Conservation (phyloP, 2,113 vertebrate species). For the Laticauda laticaudata region DNA sequence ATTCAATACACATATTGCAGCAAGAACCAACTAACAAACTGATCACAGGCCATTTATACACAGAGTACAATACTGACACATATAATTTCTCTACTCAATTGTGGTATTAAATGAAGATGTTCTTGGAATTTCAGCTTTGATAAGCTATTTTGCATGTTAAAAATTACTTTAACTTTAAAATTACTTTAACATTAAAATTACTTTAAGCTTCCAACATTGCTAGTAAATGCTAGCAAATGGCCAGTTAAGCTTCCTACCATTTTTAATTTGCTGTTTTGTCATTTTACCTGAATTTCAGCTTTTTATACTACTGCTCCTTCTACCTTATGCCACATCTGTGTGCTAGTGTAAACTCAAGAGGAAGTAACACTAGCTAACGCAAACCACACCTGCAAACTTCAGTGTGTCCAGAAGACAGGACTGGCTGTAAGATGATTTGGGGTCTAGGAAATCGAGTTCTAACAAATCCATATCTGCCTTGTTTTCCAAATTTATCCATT, state of each 20-base stretch:
- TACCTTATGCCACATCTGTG: rapidly evolving
- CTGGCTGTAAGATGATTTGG: not conserved
- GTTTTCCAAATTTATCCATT: slow-evolving; percentile 37
- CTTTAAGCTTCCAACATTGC: no score
- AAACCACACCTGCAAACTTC: slow-evolving; percentile 66
- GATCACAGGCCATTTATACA: not conserved
- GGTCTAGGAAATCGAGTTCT: slow-evolving; percentile 33
- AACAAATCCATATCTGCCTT: not conserved
- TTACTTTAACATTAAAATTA: no score
- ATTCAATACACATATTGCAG: not conserved
- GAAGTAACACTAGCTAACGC: rapidly evolving
- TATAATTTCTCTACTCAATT: not conserved
- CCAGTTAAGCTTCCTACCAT: rapidly evolving
- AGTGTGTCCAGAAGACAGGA: not conserved
- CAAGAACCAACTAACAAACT: not conserved
- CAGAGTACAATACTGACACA: not conserved
- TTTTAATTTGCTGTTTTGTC: not conserved
- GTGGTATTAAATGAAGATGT: not conserved
- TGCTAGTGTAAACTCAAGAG: rapidly evolving
- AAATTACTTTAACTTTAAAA: not conserved
- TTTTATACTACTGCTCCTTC: not conserved
- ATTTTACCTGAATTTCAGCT: not conserved
- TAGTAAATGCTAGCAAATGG: no score
- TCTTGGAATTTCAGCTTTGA: not conserved
- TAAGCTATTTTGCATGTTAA: not conserved